Percentiles rank a stretch among this genome's conserved stretches.
Conservation (phyloP, 2,113 vertebrate species). For the Australoheros scitulus region DNA sequence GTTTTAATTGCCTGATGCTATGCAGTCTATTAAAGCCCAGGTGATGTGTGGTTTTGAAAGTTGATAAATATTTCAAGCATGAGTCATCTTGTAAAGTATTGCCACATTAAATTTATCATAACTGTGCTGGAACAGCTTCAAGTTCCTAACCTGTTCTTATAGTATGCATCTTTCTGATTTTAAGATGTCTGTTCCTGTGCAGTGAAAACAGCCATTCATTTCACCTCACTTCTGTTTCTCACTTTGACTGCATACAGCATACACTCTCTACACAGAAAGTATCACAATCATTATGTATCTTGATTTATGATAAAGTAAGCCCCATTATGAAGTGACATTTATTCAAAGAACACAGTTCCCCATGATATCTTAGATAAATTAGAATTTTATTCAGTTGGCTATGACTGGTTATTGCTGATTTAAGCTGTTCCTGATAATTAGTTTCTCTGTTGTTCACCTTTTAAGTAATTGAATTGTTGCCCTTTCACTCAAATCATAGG, state of each 20-base stretch:
- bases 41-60: not conserved
- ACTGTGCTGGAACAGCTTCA: not conserved
- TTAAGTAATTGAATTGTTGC: no score
- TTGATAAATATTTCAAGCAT: conserved; percentile 14
- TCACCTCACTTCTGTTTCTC: conserved; percentile 1
- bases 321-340: not conserved
- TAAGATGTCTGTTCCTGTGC: not conserved
- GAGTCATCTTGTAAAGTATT: not conserved
- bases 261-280: not conserved
- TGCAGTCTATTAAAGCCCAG: not conserved
- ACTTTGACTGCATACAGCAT: not conserved
- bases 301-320: not conserved
- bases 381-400: not conserved
- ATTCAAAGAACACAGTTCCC: not conserved
- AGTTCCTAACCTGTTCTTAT: not conserved
- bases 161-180: not conserved
- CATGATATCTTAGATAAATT: not conserved
- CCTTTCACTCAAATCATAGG: not conserved
- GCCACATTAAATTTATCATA: not conserved
- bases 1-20: conserved; percentile 9
- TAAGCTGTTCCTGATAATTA: not conserved
- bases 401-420: not conserved
- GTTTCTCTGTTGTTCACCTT: no score
- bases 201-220: not conserved
- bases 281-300: not conserved